Evolutionary conservation across 2,888 invertebrate genomes (phyloP), one percentile per base, ranked within the genome.

Genomic region (Homarus gammarus): DNA sequence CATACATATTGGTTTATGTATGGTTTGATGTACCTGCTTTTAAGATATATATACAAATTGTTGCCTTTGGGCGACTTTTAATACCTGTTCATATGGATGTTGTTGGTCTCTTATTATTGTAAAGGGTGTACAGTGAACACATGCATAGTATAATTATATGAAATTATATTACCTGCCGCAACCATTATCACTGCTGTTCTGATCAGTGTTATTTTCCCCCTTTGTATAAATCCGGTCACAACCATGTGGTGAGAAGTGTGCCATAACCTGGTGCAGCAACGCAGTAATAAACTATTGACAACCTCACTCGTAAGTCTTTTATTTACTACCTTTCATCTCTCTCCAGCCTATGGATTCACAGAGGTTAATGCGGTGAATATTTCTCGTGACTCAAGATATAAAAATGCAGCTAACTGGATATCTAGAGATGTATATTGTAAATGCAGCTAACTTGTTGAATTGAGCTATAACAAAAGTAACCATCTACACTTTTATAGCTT

Each of bases 11-110:
- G 77, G 70, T 88, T 75, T 88, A 88, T 88, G 88, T 88, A 88
- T 88, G 88, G 83, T 88, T 83, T 88, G 82, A 88, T 88, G 88
- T 88, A 88, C 88, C 88, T 88, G 88, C 88, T 88, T 88, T 78
- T 88, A 75, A 88, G 79, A 72, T 72, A 79, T 79, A 81, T 79
- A 38, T 64, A 88, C 77, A 78, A 77, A 77, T 44, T 44, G 77
- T 78, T 56, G 78, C 78, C 68, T 22, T 68, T 33, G 83, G 78
- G 72, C 78, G 72, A 78, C 75, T 68, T 86, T 86, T 86, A 86
- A 61, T 79, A 79, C 86, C 72, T 86, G 88, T 88, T 88, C 78
- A 83, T 77, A 77, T 88, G 88, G 83, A 83, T 88, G 88, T 88
- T 88, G 83, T 88, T 88, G 78, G 88, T 88, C 88, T 72, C 82